Base-by-base conservation (phyloP, 2,888 invertebrate species). In the Lymantria monacha region DNA sequence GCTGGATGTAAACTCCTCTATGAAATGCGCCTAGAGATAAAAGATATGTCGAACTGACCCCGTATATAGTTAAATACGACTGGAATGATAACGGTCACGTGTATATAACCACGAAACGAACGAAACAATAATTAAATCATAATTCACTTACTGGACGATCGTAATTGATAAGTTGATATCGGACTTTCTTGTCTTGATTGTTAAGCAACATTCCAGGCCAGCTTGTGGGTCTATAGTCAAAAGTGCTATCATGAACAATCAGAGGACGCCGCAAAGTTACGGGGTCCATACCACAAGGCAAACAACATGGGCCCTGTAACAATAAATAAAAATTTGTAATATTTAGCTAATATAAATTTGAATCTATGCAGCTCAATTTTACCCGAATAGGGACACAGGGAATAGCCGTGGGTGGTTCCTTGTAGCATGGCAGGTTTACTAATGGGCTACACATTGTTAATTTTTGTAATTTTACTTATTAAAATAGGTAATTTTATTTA, bases 211-310 rank as follows among this genome's bases (percentile, higher is more conserved):
- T 86, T 0, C 88, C 87, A 0, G 90, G 89, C 83, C 81, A 85
- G 61, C 85, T 86, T 1, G 90, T 90, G 5, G 89, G 89, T 9
- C 90, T 76, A 63, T 84, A 87, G 69, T 90, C 90, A 52, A 90
- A 89, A 3, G 89, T 89, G 57, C 90, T 89, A 61, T 90, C 89
- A 44, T 82, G 74, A 7, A 89, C 88, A n/a, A 90, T 88, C 30
- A 90, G 75, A 0, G 89, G 89, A 14, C 89, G 74, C 1, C 88
- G 81, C 3, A 87, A 63, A 0, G 90, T 87, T 37, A 87, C 83
- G 0, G 83, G 80, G 48, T 90, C 89, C 72, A 87, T 83, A 11
- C 89, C 88, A 54, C 85, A 86, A 0, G 87, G 87, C 0, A 85
- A 67, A 57, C 89, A 88, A 62, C 48, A 49, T 37, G 81, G 83